Evolutionary conservation across 2,797 vertebrate species (phyloP).

Genomic region (Synanceia verrucosa): DNA sequence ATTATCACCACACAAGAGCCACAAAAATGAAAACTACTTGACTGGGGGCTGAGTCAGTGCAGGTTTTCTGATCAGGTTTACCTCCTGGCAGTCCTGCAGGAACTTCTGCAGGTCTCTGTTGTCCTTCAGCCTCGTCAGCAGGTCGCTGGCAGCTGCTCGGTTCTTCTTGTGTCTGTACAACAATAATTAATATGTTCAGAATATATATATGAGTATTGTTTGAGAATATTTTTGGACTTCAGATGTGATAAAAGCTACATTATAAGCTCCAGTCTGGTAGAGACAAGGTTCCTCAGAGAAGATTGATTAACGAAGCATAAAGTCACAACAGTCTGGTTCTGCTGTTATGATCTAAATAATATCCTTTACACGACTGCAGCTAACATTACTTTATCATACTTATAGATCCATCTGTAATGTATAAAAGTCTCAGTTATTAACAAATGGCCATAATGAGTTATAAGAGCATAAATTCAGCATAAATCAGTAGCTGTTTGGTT

Average conservation of each 20-base stretch:
- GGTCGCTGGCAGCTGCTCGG: constrained; percentile 90
- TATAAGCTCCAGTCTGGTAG: not conserved
- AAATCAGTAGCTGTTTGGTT: too few species aligned
- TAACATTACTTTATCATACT: not conserved
- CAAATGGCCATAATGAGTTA: not conserved
- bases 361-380: not conserved
- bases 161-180: constrained; percentile 80
- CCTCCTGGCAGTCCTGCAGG: constrained; percentile 98
- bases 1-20: not conserved
- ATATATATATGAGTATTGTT: not conserved
- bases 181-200: not conserved
- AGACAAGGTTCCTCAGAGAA: not conserved
- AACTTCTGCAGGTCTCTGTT: constrained; percentile 98
- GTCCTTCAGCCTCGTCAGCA: constrained; percentile 93
- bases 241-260: not conserved
- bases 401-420: not conserved
- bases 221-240: not conserved
- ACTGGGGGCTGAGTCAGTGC: not conserved
- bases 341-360: not conserved
- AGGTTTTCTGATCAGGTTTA: constrained; percentile 43
- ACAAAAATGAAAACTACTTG: not conserved
- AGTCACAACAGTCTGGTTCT: not conserved
- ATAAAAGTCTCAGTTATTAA: not conserved
- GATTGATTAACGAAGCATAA: not conserved
- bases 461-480: not conserved